Evolutionary conservation across 2,113 vertebrate species (phyloP).

Genomic region (Neodontobutis hainanensis): DNA sequence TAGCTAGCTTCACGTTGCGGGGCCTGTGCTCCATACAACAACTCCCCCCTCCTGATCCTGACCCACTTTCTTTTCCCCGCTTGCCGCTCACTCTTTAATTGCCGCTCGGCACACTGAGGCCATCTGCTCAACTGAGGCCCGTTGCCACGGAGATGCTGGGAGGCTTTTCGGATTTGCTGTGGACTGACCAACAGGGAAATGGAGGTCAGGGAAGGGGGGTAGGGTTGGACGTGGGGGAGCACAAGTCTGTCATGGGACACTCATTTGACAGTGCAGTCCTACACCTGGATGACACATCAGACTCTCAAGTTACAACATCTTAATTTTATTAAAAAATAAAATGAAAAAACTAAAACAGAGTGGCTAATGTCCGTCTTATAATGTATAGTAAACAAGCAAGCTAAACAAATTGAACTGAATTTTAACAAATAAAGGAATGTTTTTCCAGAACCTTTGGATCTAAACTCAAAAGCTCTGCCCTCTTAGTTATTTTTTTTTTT

Average conservation of each 20-base stretch:
- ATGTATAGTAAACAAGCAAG: too few relatives aligned
- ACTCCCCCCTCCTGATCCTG: conserved; percentile 60
- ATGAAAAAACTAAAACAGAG: neutral
- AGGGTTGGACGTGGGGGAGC: conserved; percentile 53
- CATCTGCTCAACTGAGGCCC: conserved; percentile 81
- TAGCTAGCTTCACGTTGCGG: conserved; percentile 46
- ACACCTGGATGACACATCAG: conserved; percentile 35
- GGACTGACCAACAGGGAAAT: conserved; percentile 72
- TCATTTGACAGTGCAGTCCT: neutral
- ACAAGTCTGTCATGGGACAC: conserved; percentile 32
- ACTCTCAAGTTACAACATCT: neutral
- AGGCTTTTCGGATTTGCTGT: conserved; percentile 82
- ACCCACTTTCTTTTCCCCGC: conserved; percentile 70
- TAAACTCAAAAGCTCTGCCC: too few relatives aligned
- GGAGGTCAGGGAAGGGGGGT: conserved; percentile 74
- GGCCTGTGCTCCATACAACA: conserved; percentile 33
- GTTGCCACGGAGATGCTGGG: conserved; percentile 81
- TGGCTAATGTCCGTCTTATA: too few relatives aligned
- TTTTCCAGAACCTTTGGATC: too few relatives aligned
- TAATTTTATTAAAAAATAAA: neutral
- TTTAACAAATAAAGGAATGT: too few relatives aligned
- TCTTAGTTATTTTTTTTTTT: too few relatives aligned
- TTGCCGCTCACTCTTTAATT: conserved; percentile 78
- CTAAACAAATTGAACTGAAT: too few relatives aligned
- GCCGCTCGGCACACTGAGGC: conserved; percentile 78